Conservation (phyloP, 2,888 invertebrate genomes). For the Saturnia japonica region DNA sequence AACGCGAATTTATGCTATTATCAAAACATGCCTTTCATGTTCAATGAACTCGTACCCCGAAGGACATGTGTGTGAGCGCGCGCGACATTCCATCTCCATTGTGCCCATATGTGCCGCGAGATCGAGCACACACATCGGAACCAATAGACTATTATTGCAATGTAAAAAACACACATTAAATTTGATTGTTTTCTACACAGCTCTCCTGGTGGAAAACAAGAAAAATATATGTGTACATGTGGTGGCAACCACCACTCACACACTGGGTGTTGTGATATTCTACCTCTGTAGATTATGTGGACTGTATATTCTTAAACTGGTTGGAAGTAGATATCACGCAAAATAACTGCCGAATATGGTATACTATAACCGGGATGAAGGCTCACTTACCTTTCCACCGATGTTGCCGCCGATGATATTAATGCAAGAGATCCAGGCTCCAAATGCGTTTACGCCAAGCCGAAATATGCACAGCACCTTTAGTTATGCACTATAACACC, state of each 20-base stretch:
- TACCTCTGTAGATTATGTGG: too few species aligned
- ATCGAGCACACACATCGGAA: conserved; percentile 19
- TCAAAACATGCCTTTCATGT: conserved; percentile 14
- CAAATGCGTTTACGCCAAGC: too few species aligned
- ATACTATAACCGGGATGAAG: too few species aligned
- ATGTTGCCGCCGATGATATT: too few species aligned
- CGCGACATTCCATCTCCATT: conserved; percentile 29
- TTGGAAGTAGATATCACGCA: too few species aligned
- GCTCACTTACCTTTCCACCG: too few species aligned
- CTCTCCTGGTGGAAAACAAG: background rate
- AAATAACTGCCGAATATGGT: too few species aligned
- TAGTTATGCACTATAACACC: too few species aligned
- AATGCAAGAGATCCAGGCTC: too few species aligned
- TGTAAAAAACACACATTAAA: background rate
- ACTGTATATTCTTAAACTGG: too few species aligned
- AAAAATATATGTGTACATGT: background rate
- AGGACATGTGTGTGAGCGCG: conserved; percentile 15
- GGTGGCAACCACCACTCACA: background rate
- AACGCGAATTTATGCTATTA: background rate
- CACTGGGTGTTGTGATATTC: too few species aligned
- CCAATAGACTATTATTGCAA: background rate
- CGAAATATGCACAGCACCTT: too few species aligned
- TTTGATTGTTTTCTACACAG: background rate
- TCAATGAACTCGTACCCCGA: conserved; percentile 12
- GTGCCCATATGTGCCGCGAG: conserved; percentile 39